Conservation (phyloP, 2,888 invertebrate genomes). For the Lamproptera curius region DNA sequence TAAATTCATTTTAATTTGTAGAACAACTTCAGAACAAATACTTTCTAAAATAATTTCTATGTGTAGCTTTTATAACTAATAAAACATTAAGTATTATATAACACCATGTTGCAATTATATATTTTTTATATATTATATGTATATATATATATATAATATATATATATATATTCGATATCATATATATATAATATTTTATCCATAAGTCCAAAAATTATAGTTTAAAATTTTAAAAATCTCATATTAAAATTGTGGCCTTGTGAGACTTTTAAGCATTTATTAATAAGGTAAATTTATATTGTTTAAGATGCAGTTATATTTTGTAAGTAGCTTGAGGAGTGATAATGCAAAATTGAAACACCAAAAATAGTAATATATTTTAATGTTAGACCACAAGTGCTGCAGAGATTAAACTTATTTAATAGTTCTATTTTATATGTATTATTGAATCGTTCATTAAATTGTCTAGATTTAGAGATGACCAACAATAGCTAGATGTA, state of each 20-base stretch:
- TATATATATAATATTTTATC: too few relatives aligned
- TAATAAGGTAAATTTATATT: constrained; percentile 6
- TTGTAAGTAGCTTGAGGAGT: background rate
- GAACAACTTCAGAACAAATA: too few relatives aligned
- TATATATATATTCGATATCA: too few relatives aligned
- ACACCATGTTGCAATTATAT: too few relatives aligned
- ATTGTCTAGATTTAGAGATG: background rate
- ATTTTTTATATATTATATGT: too few relatives aligned
- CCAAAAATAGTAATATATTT: constrained; percentile 15
- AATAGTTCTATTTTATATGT: background rate
- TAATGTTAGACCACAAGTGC: constrained; percentile 1
- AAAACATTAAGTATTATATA: too few relatives aligned
- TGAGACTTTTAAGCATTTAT: constrained; percentile 14
- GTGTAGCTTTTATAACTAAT: too few relatives aligned
- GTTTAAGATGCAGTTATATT: background rate
- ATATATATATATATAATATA: too few relatives aligned
- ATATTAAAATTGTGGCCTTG: constrained; percentile 7
- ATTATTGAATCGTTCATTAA: background rate
- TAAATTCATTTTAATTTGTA: too few relatives aligned
- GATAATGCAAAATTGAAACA: constrained; percentile 9
- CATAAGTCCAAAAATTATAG: too few relatives aligned
- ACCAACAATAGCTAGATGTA: background rate
- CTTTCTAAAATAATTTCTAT: too few relatives aligned
- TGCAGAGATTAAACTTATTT: background rate
- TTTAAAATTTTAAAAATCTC: background rate